Base-by-base conservation (phyloP, 2,888 invertebrate genomes). In the Pristionchus japonicus region DNA sequence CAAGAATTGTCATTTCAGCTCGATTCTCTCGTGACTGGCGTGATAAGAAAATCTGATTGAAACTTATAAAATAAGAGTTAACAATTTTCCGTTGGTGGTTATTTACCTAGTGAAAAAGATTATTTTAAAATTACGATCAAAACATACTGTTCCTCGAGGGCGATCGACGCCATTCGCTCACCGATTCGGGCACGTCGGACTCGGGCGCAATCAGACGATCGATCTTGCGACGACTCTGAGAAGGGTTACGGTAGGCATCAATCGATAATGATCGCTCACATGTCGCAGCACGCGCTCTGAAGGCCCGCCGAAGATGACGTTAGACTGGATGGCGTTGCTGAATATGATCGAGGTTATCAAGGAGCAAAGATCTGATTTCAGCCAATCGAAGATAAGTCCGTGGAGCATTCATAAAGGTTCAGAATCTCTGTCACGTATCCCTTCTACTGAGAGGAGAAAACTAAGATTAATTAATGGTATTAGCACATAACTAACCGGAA, bases 321-420 rank as follows among this genome's bases (percentile, higher is more conserved):
- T 47, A 9, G 84, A 84, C 37, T 84, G 84, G 9, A 61, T 84
- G 61, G 84, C 57, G 61, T 84, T 84, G 9, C 84, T 84, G 84
- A 61, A 34, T n/a, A n/a, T n/a, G n/a, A n/a, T n/a, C n/a, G n/a
- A n/a, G n/a, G n/a, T n/a, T n/a, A n/a, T n/a, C 20, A 40, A 23
- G 1, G 31, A 40, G 1, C 1, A 15, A 74, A 74, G 37, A 2
- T 34, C 20, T 17, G 15, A 34, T 34, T 40, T 34, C 6, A 40
- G 15, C 31, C 17, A 23, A 74, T n/a, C n/a, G n/a, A n/a, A n/a
- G n/a, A n/a, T n/a, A n/a, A n/a, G n/a, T n/a, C n/a, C n/a, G n/a
- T n/a, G n/a, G n/a, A n/a, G n/a, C n/a, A n/a, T n/a, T n/a, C n/a
- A n/a, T n/a, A n/a, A n/a, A n/a, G n/a, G n/a, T n/a, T n/a, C n/a